Evolutionary conservation across 2,113 vertebrate genomes (phyloP).

Genomic region (Indicator indicator): DNA sequence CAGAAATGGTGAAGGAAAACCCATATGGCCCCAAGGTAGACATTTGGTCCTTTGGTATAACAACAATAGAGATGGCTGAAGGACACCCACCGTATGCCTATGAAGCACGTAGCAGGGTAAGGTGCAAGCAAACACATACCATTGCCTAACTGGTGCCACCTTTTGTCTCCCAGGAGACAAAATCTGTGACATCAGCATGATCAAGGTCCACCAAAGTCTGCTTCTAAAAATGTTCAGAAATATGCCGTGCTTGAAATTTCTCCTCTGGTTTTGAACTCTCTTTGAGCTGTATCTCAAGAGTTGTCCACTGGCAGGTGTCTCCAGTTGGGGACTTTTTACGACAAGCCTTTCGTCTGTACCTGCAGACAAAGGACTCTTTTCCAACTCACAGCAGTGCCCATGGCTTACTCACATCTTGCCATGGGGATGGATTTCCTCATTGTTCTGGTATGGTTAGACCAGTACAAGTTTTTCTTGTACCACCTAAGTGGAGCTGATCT

Average conservation of each 20-base stretch:
- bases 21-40: slow-evolving; percentile 96
- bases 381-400: no score
- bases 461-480: neutral
- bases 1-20: slow-evolving; percentile 96
- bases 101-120: slow-evolving; percentile 98
- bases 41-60: slow-evolving; percentile 98
- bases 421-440: neutral
- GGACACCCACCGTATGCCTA: slow-evolving; percentile 98
- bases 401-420: no score
- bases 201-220: neutral
- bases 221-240: neutral
- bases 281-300: neutral
- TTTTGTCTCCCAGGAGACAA: neutral
- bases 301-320: no score
- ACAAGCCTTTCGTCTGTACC: no score
- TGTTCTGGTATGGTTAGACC: neutral
- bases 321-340: no score
- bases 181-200: neutral
- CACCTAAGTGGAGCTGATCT: neutral
- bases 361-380: no score
- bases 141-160: neutral
- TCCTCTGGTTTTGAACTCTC: neutral
- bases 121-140: slow-evolving; percentile 9
- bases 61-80: slow-evolving; percentile 99
- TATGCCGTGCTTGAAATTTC: neutral